phyloP scores from a whole-genome alignment of 2,888 invertebrate species.

The Crocallis elinguaria region DNA sequence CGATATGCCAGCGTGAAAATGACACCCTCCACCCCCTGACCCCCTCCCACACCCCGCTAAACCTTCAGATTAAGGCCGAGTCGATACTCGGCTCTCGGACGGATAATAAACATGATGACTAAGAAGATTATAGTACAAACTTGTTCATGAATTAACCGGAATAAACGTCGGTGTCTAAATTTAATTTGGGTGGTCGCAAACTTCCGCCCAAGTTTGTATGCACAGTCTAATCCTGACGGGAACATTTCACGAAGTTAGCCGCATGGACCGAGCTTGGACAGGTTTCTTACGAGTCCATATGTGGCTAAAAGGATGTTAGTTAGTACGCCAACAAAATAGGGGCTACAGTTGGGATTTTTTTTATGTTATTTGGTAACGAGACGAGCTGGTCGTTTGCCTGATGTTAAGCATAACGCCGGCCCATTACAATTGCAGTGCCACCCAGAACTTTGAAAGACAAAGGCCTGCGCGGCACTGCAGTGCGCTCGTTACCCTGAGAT shows the following conservation, averaged over 20 bases:
- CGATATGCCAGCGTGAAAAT: slow-evolving; percentile 71
- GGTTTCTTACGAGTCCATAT: slow-evolving; percentile 14
- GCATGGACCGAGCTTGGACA: slow-evolving; percentile 12
- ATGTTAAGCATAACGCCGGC: too few relatives aligned
- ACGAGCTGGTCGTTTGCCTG: too few relatives aligned
- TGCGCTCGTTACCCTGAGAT: too few relatives aligned
- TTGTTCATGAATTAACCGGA: slow-evolving; percentile 66
- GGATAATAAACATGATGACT: slow-evolving; percentile 66
- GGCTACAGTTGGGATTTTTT: too few relatives aligned
- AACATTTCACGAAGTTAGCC: slow-evolving; percentile 24
- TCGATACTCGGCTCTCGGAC: slow-evolving; percentile 49
- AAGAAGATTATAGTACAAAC: slow-evolving; percentile 57
- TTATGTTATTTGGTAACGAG: too few relatives aligned
- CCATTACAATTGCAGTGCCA: too few relatives aligned
- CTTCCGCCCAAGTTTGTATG: slow-evolving; percentile 51
- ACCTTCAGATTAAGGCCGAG: slow-evolving; percentile 51
- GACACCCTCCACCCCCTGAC: slow-evolving; percentile 55
- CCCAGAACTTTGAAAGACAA: too few relatives aligned
- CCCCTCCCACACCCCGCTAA: slow-evolving; percentile 40
- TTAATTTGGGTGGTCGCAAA: slow-evolving; percentile 64
- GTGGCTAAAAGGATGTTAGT: not conserved
- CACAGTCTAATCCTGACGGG: slow-evolving; percentile 39
- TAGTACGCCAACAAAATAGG: too few relatives aligned
- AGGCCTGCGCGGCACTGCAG: too few relatives aligned
- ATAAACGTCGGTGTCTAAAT: slow-evolving; percentile 63